Base-by-base conservation (phyloP, 2,113 vertebrate species). In the Atherinomorus stipes region DNA sequence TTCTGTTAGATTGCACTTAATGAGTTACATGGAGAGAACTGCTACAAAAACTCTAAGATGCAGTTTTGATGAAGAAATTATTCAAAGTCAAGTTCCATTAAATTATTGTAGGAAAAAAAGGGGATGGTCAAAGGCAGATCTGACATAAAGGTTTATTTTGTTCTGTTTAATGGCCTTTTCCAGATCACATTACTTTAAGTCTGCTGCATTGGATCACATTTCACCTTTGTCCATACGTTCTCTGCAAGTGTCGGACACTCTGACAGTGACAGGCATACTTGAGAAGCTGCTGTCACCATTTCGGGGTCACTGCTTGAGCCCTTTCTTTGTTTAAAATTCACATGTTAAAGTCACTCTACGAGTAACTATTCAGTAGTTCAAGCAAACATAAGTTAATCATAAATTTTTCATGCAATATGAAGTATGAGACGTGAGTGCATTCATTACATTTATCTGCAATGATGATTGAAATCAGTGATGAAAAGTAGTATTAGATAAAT, bases 201-300 rank as follows among this genome's bases (percentile, higher is more conserved):
- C 59, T 65, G 37, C 18, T 23, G n/a, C 40, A 7, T 13, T 2
- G 18, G 52, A 53, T 84, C 71, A 63, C 31, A 40, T 84, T 81
- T 81, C 71, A 58, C 18, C 19, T 2, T 37, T 19, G 64, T 16
- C 16, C 37, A n/a, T 16, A n/a, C 23, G 7, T 7, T 19, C 42
- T 45, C 31, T 54, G 54, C 22, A 31, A 76, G 81, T 84, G 62
- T 84, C 59, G 3, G 64, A 54, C 15, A 44, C 15, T 71, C 47
- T 26, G 64, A 64, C 51, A 26, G 26, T 23, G 13, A 51, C 31
- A 53, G n/a, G 47, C 3, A 28, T 59, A 70, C 25, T 49, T 28
- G 68, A 79, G 56, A 70, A 59, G 71, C 25, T 13, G 4, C 38
- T 40, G 23, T 19, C 51, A 42, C 37, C 52, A 28, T 61, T 75